Evolutionary conservation across 2,888 invertebrate species (phyloP).

Genomic region (Volucella inflata): DNA sequence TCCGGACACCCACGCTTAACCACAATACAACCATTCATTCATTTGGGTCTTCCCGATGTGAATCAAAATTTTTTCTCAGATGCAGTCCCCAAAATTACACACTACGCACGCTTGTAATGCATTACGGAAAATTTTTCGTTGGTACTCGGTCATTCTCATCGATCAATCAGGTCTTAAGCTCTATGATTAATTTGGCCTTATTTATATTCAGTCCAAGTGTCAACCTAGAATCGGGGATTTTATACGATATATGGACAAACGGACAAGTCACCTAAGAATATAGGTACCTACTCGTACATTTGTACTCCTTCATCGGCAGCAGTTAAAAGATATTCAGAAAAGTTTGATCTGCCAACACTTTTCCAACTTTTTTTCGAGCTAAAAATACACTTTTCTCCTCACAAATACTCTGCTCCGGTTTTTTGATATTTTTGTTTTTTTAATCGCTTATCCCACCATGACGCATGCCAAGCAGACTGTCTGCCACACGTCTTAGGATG

Average conservation of each 20-base stretch:
- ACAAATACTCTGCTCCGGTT: not conserved
- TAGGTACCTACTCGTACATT: not conserved
- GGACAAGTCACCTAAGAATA: no score
- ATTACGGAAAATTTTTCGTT: not conserved
- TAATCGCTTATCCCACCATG: conserved; percentile 11
- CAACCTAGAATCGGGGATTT: conserved; percentile 21
- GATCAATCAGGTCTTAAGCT: conserved; percentile 1
- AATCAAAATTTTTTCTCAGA: conserved; percentile 33
- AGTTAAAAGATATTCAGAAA: not conserved
- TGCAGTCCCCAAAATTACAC: conserved; percentile 31
- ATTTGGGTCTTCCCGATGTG: conserved; percentile 38
- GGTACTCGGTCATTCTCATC: conserved; percentile 15
- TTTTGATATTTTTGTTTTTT: conserved; percentile 5
- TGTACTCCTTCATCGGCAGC: not conserved
- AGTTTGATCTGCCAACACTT: no score
- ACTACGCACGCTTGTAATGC: conserved; percentile 17
- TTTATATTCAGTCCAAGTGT: conserved; percentile 44
- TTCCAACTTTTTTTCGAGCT: no score
- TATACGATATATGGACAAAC: not conserved
- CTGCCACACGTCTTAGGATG: conserved; percentile 35
- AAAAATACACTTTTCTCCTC: no score
- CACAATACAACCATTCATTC: conserved; percentile 24
- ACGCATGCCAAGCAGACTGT: conserved; percentile 37
- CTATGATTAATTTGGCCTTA: conserved; percentile 42
- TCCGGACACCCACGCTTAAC: not conserved